Evolutionary conservation across 1,140 invertebrate species (phyloP), one percentile per base, ranked within the genome.

Genomic region (Euura saliciscinereae): DNA sequence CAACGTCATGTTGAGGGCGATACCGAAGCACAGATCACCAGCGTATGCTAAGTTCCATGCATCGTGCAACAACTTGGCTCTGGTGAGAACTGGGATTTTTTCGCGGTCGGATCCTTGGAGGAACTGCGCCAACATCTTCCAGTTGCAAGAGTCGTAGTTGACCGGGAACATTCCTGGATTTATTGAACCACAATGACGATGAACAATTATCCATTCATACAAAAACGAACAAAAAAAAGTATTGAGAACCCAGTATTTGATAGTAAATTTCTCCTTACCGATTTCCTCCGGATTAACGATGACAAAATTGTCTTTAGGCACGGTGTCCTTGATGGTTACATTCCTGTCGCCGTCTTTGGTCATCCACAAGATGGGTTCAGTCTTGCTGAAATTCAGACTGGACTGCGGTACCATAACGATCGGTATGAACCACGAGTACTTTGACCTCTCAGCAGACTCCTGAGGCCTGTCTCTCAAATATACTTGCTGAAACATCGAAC

Each of bases 221-320:
- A 71, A 28, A 13, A 65, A 65, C 4, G 5, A 2, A 71, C 3
- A 43, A 65, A 13, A n/a, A n/a, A 69, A 44, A 65, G n/a, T 43
- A 64, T 64, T 45, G 45, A 44, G 28, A 28, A 28, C 28, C 28
- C 28, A 28, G 28, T 28, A 4, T 59, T 11, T 8, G 46, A 13
- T 65, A 2, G 28, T 42, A 44, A 8, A 44, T 71, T 74, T 66
- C 4, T 71, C 72, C 78, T 79, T 86, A 93, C 92, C 93, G 77
- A 94, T 94, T 85, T 94, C 94, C 74, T 94, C 93, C n/a, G 93
- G 93, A 85, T 95, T 95, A 1, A 94, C 87, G 64, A 95, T 91
- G 66, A 95, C 89, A 75, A 94, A 94, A 44, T 90, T 78, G 28
- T 92, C 82, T 42, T 85, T 84, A 8, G 77, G 75, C 2, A 91